Evolutionary conservation across 2,113 vertebrate genomes (phyloP), one percentile per base, ranked within the genome.

Genomic region (Misgurnus mizolepis): DNA sequence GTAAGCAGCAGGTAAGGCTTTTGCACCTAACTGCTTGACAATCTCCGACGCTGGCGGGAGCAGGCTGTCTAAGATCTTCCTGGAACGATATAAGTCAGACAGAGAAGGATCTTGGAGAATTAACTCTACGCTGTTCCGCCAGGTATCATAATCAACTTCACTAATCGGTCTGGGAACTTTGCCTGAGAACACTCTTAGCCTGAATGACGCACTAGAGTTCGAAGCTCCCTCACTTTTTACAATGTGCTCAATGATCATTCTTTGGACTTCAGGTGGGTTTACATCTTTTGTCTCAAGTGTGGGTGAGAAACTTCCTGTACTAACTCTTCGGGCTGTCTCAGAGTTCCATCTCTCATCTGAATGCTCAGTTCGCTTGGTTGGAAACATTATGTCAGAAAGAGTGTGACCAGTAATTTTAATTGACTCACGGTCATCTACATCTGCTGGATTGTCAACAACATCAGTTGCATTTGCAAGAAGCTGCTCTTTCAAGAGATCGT

Each of bases 101-200:
- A 82, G 14, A 14, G 79, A 60, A 41, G 79, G 62, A 47, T 81
- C 70, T 55, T 73, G 49, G 4, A 81, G 49, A 39, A 68, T 14
- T 39, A 70, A 47, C 45, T 77, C 41, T 40, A 82, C 27, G 34
- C 53, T 67, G 45, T 67, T 69, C 5, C 73, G 12, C 73, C 74
- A 82, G 47, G 80, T 82, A 53, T 82, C 65, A 64, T 47, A 82
- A 47, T 79, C 76, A 53, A 56, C 67, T 55, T 82, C 67, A 22
- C 72, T 58, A 53, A 17, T 73, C 6, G 81, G 60, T 15, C 67
- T 10, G 58, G 60, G 67, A 11, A 18, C 18, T 82, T 67, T 79
- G 43, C 68, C 76, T 15, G 76, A 82, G 22, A 82, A 82, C 41
- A 17, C 12, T 73, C 81, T 71, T 34, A 82, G 67, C 45, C 76